Conservation (phyloP, 2,797 vertebrate species). For the Poeciliopsis gracilis region DNA sequence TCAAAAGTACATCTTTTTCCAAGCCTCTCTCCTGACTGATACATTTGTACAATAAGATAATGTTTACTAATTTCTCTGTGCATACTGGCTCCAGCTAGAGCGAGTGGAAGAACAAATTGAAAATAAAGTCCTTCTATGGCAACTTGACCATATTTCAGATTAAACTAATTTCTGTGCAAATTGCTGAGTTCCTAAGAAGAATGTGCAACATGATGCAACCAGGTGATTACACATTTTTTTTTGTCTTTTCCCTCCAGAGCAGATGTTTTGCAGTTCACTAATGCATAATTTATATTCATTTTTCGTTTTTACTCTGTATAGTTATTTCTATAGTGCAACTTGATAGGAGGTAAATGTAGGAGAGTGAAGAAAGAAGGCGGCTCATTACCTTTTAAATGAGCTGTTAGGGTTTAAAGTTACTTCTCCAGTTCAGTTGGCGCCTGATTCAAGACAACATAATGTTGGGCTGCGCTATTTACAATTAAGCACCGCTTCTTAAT, state of each 20-base stretch:
- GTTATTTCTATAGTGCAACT: neutral
- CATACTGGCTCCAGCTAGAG: neutral
- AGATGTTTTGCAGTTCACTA: neutral
- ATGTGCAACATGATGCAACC: neutral
- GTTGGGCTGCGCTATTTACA: constrained; percentile 24
- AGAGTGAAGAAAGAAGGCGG: constrained; percentile 30
- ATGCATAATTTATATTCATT: neutral
- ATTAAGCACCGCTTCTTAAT: constrained; percentile 29
- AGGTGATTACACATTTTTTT: neutral
- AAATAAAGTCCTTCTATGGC: neutral
- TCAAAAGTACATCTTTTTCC: too few relatives aligned
- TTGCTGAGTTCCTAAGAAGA: neutral
- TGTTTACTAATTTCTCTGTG: neutral
- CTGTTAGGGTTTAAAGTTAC: neutral
- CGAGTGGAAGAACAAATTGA: neutral
- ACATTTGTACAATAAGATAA: neutral
- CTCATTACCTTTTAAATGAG: constrained; percentile 35
- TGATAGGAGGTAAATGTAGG: neutral
- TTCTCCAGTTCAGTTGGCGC: constrained; percentile 35
- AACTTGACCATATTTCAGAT: neutral
- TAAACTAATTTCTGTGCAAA: neutral
- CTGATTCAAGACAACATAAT: constrained; percentile 23
- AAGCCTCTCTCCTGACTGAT: neutral
- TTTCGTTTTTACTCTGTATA: neutral
- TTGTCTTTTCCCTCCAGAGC: neutral